phyloP scores from a whole-genome alignment of 2,888 invertebrate species.

The Nemoura dubitans region DNA sequence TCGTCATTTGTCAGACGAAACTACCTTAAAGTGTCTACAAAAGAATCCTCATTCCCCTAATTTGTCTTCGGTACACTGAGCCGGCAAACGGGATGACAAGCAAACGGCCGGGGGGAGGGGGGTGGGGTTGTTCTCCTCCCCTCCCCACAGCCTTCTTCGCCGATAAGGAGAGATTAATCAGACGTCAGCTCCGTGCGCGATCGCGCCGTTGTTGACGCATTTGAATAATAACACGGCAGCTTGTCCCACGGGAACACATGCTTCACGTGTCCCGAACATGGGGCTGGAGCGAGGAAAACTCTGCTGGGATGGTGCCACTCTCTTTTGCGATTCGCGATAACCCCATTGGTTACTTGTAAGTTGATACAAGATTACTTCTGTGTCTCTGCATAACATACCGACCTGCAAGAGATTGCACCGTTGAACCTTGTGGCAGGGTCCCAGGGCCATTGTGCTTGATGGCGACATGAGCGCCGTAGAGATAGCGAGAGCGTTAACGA shows the following conservation, averaged over 20 bases:
- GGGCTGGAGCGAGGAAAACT: not conserved
- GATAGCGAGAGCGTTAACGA: no score
- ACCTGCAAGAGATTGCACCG: no score
- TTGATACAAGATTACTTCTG: no score
- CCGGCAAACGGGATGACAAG: not conserved
- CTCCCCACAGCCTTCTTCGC: not conserved
- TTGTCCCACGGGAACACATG: not conserved
- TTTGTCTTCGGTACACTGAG: constrained; percentile 15
- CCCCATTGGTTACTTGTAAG: no score
- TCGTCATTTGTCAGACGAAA: constrained; percentile 32
- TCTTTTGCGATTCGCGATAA: no score
- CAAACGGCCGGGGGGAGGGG: no score
- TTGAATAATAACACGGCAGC: not conserved
- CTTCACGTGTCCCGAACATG: not conserved
- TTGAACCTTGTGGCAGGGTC: no score
- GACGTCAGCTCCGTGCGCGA: not conserved
- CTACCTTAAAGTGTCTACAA: constrained; percentile 22
- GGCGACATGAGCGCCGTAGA: no score
- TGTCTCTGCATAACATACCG: no score
- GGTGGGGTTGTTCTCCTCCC: no score
- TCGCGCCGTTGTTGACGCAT: not conserved
- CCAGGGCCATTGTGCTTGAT: no score
- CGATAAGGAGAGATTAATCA: constrained; percentile 12
- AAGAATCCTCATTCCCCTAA: constrained; percentile 35
- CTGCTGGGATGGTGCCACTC: no score